Evolutionary conservation across 1,140 invertebrate genomes (phyloP), one percentile per base, ranked within the genome.

Genomic region (Ips typographus): DNA sequence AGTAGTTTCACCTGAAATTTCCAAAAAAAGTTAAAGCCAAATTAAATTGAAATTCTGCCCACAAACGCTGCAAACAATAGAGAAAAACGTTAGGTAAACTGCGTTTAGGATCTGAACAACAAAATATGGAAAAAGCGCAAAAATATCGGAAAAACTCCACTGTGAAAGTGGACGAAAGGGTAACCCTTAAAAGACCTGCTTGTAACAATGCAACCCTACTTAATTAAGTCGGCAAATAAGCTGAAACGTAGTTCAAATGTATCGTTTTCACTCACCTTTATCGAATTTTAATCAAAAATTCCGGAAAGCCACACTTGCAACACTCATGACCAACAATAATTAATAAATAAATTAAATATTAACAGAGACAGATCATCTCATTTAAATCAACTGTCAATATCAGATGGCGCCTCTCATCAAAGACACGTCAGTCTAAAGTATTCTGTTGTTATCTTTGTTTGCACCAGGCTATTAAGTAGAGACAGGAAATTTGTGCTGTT

Each of bases 241-340:
- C 44, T 5, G 37, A 49, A n/a, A 49, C 49, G 37, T 55, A 36
- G 37, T 7, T 6, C 55, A 66, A 56, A 5, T 40, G 8, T 39
- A 55, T 53, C 36, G 36, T 44, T 62, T 69, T 56, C 67, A 69
- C 67, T 69, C 49, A 69, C 67, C 58, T 69, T 63, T 69, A 57
- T 62, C n/a, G 53, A 69, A 40, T 62, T 69, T 62, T 69, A 62
- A 62, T 56, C 43, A 63, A 63, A 69, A 69, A 62, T 57, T 63
- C 60, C 56, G 38, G 55, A 52, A 56, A 40, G 52, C 36, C 41
- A 7, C 59, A 69, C 67, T 63, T 22, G 53, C 22, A 61, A 52
- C 67, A 68, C 65, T 60, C 58, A 68, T 61, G 59, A 62, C 67
- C 38, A 49, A 22, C 6, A n/a, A 4, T 59, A 42, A 41, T 36